A percentile compares a stretch with the other conserved stretches of the same genome.
These are phyloP conservation scores for Ataeniobius toweri DNA, from an alignment of 2,797 vertebrate genomes.

Conservation along the genomic window DNA sequence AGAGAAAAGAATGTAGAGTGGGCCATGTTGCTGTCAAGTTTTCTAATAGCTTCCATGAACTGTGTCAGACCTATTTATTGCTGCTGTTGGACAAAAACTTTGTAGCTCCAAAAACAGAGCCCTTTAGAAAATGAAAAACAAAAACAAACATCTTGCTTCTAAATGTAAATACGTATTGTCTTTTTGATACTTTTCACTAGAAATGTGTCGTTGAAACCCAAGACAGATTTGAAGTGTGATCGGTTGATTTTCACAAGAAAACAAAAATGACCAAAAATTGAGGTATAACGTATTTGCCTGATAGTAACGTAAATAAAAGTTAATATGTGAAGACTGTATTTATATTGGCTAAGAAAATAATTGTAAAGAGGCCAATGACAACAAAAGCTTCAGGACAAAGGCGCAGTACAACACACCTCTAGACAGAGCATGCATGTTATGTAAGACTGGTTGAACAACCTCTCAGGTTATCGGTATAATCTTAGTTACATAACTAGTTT, in stretches of 20 bases:
- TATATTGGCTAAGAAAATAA: neutral
- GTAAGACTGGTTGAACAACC: neutral
- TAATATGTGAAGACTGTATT: neutral
- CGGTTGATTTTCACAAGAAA: neutral
- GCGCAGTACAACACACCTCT: neutral
- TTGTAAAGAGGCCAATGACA: neutral
- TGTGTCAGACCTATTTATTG: neutral
- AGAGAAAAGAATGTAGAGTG: neutral
- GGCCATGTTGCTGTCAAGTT: neutral
- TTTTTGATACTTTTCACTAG: neutral
- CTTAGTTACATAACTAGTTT: neutral
- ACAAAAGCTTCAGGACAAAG: constrained; percentile 2
- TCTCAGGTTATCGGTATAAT: neutral
- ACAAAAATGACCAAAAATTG: neutral
- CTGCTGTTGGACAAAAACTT: neutral
- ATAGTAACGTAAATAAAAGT: neutral
- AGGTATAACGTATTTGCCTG: neutral
- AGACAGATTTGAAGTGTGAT: neutral
- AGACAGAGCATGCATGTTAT: neutral
- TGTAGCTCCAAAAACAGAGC: neutral
- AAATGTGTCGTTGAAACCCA: neutral
- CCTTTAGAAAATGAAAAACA: neutral
- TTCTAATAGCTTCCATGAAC: neutral
- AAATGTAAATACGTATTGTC: neutral
- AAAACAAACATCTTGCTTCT: neutral